phyloP scores from a whole-genome alignment of 1,140 invertebrate species.

The Tribolium castaneum region DNA sequence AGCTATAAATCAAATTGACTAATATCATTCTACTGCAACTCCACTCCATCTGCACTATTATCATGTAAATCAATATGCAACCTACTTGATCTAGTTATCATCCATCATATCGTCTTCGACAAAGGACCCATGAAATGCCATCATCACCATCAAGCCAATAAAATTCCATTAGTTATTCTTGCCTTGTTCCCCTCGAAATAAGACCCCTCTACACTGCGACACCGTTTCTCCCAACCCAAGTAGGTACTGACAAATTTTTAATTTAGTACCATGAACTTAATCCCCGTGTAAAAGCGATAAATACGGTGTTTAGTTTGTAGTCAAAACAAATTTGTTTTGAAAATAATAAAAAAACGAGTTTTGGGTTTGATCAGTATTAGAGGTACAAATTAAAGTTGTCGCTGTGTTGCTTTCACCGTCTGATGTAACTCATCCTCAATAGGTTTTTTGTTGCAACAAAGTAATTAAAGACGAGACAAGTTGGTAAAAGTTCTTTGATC shows the following conservation, averaged over 20 bases:
- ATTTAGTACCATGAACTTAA: too few relatives aligned
- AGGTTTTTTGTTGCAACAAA: conserved; percentile 5
- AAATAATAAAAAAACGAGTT: too few relatives aligned
- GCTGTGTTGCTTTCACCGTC: background rate
- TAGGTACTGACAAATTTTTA: too few relatives aligned
- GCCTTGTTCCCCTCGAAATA: background rate
- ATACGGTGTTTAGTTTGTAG: too few relatives aligned
- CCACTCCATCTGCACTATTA: conserved; percentile 38
- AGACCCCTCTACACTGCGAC: too few relatives aligned
- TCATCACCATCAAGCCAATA: conserved; percentile 10
- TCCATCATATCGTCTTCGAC: conserved; percentile 26
- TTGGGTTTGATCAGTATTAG: too few relatives aligned
- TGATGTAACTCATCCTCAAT: background rate
- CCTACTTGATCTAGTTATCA: conserved; percentile 30
- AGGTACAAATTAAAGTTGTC: background rate
- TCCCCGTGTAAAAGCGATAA: too few relatives aligned
- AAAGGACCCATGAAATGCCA: conserved; percentile 2
- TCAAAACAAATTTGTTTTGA: too few relatives aligned
- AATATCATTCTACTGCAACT: conserved; percentile 33
- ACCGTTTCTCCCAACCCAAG: too few relatives aligned
- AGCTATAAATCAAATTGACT: conserved; percentile 41
- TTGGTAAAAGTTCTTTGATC: background rate
- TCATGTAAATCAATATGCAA: conserved; percentile 44
- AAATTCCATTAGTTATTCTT: conserved; percentile 27
- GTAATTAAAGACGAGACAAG: conserved; percentile 8